Evolutionary conservation across 2,113 vertebrate species (phyloP).

Genomic region (Oreocharis arfaki): DNA sequence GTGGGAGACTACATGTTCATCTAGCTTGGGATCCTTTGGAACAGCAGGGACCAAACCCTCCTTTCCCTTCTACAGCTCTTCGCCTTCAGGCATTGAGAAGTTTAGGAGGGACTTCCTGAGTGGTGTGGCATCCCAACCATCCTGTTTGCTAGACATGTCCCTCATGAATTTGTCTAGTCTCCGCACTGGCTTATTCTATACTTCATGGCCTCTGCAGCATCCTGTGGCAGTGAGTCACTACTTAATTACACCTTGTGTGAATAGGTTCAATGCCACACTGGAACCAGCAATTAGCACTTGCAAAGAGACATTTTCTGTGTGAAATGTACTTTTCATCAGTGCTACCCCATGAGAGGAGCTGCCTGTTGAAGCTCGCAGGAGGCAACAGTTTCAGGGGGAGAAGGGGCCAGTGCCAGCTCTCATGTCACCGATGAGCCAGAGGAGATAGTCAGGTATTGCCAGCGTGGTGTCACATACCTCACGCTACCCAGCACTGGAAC

Average conservation of each 20-base stretch:
- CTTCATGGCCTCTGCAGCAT: constrained; percentile 7
- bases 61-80: background rate
- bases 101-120: background rate
- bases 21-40: background rate
- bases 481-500: background rate
- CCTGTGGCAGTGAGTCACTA: constrained; percentile 44
- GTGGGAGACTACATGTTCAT: background rate
- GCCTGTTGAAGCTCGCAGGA: background rate
- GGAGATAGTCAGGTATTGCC: background rate
- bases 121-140: background rate
- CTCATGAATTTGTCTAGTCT: background rate
- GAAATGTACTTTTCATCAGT: constrained; percentile 35
- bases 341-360: background rate
- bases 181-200: background rate
- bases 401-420: background rate
- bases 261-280: background rate
- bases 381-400: background rate
- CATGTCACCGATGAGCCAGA: fast-evolving
- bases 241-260: constrained; percentile 36
- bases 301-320: background rate
- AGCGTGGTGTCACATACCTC: background rate
- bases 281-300: constrained; percentile 22
- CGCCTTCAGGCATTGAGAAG: background rate
- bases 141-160: background rate
- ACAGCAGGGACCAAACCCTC: background rate